Evolutionary conservation across 1,140 invertebrate species (phyloP).

Genomic region (Psilanteris sp.): DNA sequence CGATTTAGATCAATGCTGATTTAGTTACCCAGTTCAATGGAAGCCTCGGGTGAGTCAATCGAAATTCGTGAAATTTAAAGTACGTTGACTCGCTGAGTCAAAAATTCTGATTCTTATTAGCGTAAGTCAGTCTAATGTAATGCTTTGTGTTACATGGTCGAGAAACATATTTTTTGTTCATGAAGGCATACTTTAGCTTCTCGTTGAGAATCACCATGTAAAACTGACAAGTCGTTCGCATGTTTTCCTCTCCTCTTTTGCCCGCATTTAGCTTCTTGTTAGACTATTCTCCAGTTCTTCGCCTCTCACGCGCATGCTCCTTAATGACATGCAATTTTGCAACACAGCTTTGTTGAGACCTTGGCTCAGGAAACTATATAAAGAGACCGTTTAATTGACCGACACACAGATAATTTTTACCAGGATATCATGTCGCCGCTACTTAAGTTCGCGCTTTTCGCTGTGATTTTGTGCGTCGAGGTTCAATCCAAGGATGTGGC

Average conservation of each 20-base stretch:
- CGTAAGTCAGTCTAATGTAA: conserved; percentile 1
- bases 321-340: conserved; percentile 80
- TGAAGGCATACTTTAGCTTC: conserved; percentile 15
- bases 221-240: conserved; percentile 49
- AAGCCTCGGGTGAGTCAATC: neutral
- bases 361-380: conserved; percentile 79
- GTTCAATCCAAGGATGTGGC: conserved; percentile 59
- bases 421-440: conserved; percentile 57
- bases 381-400: conserved; percentile 74
- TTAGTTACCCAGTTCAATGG: no score
- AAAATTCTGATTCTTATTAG: neutral
- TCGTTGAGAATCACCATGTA: conserved; percentile 50
- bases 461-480: conserved; percentile 49
- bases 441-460: conserved; percentile 58
- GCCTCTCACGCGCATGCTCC: conserved; percentile 61
- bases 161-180: conserved; percentile 1
- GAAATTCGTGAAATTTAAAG: neutral
- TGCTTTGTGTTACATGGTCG: conserved; percentile 1
- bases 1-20: no score
- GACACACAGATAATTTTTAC: conserved; percentile 58
- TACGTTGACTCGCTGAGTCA: conserved; percentile 5
- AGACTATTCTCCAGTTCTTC: conserved; percentile 59
- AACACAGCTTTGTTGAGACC: conserved; percentile 75
- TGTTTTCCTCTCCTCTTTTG: conserved; percentile 58
- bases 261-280: conserved; percentile 58